phyloP scores from a whole-genome alignment of 2,113 vertebrate species.

The Alectura lathami region DNA sequence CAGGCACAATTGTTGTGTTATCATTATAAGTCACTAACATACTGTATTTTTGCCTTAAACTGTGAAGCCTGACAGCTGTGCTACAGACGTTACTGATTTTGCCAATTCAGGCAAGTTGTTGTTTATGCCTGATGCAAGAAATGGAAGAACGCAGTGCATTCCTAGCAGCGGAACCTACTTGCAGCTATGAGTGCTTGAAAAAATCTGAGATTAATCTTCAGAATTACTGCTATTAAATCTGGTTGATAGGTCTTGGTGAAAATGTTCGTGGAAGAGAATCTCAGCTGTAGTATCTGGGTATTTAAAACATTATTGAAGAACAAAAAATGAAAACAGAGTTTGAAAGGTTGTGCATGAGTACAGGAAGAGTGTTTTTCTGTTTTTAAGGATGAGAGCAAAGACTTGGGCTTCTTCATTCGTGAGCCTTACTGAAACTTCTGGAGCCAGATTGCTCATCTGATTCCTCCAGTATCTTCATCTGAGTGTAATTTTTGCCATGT shows the following conservation, averaged over 20 bases:
- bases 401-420: not conserved
- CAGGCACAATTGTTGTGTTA: not conserved
- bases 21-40: not conserved
- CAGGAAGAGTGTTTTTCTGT: not conserved
- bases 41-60: not conserved
- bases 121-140: conserved; percentile 36
- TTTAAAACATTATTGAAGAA: not conserved
- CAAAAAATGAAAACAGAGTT: not conserved
- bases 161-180: not conserved
- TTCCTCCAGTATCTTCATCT: not conserved
- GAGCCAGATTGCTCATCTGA: not conserved
- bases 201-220: not conserved
- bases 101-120: conserved; percentile 31
- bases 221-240: not conserved
- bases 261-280: not conserved
- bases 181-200: not conserved
- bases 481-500: not conserved
- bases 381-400: not conserved
- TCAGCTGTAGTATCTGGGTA: not conserved
- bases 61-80: conserved; percentile 31
- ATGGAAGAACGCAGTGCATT: conserved; percentile 17
- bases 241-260: not conserved
- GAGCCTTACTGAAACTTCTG: not conserved
- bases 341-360: not conserved
- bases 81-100: conserved; percentile 41